phyloP scores from a whole-genome alignment of 30 jellyfish, hydroid and myxozoan species.

The Clytia hemisphaerica region DNA sequence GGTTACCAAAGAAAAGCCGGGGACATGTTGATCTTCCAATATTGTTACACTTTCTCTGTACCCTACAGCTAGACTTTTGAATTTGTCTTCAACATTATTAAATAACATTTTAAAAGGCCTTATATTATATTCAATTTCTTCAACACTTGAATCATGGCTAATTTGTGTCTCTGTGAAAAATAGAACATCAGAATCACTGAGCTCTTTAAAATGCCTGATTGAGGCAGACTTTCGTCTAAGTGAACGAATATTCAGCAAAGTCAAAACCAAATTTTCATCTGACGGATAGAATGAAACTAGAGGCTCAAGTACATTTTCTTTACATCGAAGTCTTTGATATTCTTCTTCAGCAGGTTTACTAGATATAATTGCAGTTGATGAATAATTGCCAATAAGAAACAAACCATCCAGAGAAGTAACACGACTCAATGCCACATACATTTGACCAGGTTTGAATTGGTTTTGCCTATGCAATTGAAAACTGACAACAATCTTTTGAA shows the following conservation, averaged over 20 bases:
- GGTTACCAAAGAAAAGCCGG: neutral
- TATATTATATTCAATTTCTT: neutral
- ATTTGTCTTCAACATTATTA: conserved; percentile 5
- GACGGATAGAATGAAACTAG: too few species aligned
- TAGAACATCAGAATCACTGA: too few species aligned
- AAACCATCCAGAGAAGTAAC: neutral
- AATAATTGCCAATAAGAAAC: too few species aligned
- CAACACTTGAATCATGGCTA: neutral
- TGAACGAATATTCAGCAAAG: neutral
- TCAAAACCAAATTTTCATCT: too few species aligned
- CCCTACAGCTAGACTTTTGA: neutral
- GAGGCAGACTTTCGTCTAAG: neutral
- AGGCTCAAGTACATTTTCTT: too few species aligned
- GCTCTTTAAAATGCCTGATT: neutral
- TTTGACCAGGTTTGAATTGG: too few species aligned
- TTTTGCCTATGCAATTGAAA: neutral
- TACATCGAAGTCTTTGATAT: too few species aligned
- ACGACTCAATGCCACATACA: too few species aligned
- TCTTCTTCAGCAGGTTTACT: neutral
- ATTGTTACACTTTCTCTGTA: too few species aligned
- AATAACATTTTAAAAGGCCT: neutral
- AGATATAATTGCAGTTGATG: neutral
- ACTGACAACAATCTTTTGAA: too few species aligned
- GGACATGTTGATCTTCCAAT: too few species aligned
- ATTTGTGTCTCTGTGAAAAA: conserved; percentile 13